phyloP scores from a whole-genome alignment of 2,888 invertebrate genomes.

The Thymelicus lineola region DNA sequence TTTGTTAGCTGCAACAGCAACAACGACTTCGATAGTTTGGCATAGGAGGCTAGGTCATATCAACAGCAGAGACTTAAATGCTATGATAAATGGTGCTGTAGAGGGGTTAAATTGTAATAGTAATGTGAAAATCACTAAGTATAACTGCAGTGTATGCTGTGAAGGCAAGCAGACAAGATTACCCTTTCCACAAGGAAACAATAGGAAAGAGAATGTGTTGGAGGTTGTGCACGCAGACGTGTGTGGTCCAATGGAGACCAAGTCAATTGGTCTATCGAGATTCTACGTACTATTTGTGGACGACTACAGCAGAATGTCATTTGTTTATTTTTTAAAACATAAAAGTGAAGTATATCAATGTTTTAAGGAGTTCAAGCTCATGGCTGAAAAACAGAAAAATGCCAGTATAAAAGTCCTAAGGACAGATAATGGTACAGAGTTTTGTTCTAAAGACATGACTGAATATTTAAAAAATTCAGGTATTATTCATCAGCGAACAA shows the following conservation, averaged over 20 bases:
- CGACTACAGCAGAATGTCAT: background rate
- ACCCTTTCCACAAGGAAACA: background rate
- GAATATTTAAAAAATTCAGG: background rate
- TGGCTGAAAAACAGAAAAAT: slow-evolving; percentile 20
- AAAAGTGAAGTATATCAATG: background rate
- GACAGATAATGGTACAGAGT: slow-evolving; percentile 32
- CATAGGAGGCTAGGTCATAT: slow-evolving; percentile 15
- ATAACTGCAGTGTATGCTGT: background rate
- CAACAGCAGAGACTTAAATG: background rate
- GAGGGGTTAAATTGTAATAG: background rate
- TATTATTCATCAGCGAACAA: slow-evolving; percentile 1
- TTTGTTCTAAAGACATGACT: slow-evolving; percentile 16
- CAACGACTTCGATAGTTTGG: background rate
- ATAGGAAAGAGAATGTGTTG: background rate
- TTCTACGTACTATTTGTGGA: slow-evolving; percentile 1
- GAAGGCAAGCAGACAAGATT: background rate
- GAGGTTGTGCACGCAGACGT: background rate
- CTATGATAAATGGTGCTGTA: slow-evolving; percentile 1
- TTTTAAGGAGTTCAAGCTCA: slow-evolving; percentile 9
- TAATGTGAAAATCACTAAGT: background rate
- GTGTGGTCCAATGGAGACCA: slow-evolving; percentile 6
- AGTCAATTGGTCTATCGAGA: background rate
- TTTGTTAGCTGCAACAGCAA: slow-evolving; percentile 17
- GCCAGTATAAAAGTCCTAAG: slow-evolving; percentile 22
- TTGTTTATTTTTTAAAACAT: background rate